Conservation (phyloP, 2,888 invertebrate genomes). For the Cryptosula pallasiana region DNA sequence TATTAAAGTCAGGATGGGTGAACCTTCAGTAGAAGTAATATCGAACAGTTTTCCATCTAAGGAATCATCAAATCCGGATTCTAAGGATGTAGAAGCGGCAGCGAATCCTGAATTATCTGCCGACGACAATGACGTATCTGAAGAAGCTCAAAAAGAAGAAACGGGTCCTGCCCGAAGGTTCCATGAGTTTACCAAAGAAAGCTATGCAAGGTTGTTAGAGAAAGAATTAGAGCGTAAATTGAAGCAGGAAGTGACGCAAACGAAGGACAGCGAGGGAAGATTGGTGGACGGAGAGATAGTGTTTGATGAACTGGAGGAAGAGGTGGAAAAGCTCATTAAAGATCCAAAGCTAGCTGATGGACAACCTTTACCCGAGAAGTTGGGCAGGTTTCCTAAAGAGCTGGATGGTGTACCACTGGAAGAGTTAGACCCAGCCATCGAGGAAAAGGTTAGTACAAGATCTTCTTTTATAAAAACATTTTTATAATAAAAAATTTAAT, state of each 20-base stretch:
- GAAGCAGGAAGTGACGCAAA: slow-evolving; percentile 34
- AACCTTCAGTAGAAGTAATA: too few species aligned
- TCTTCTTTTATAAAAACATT: too few species aligned
- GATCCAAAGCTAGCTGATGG: slow-evolving; percentile 86
- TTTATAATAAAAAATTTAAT: too few species aligned
- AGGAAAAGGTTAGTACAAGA: slow-evolving; percentile 73
- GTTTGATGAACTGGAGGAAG: slow-evolving; percentile 41
- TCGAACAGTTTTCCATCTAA: too few species aligned
- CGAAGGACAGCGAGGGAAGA: slow-evolving; percentile 40
- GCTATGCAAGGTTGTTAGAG: slow-evolving; percentile 11
- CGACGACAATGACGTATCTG: background rate
- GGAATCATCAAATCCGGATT: too few species aligned
- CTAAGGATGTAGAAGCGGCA: too few species aligned
- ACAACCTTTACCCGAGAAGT: slow-evolving; percentile 73
- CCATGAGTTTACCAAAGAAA: slow-evolving; percentile 6
- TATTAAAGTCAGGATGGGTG: too few species aligned
- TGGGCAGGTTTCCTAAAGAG: slow-evolving; percentile 79
- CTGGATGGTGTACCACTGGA: slow-evolving; percentile 86
- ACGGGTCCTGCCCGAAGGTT: too few species aligned
- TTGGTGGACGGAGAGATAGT: slow-evolving; percentile 49
- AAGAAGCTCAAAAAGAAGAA: too few species aligned
- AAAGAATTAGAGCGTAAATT: slow-evolving; percentile 27
- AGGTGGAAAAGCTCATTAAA: slow-evolving; percentile 31
- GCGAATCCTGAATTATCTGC: background rate
- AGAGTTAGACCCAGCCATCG: slow-evolving; percentile 92